Base-by-base conservation (phyloP, 2,113 vertebrate genomes). In the Nothobranchius kuhntae region DNA sequence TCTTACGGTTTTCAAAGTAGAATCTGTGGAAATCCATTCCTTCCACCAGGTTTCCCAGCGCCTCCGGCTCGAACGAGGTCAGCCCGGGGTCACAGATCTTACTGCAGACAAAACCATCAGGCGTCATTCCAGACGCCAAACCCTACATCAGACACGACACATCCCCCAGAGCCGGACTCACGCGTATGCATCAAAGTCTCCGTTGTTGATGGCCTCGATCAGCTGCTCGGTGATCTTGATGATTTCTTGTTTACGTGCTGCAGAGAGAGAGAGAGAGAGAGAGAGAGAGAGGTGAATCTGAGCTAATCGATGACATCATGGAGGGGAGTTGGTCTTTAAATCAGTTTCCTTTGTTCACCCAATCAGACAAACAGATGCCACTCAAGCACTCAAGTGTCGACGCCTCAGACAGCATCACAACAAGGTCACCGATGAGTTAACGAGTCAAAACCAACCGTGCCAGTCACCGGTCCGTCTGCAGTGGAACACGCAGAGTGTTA, bases 21-120 rank as follows among this genome's bases (percentile, higher is more conserved):
- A 99, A 99, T 87, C 95, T 94, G 90, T 99, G 97, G 89, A 99
- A 99, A 72, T 99, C 97, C 96, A 99, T 98, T 30, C 97, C 97
- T 86, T 98, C 97, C 2, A 99, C 97, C 72, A 99, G 89, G 91
- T 99, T 98, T 53, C 96, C 96, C 70, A 99, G 83, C 0, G 97
- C 96, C 92, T 99, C 96, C 0, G 97, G 97, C 83, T 99, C 96
- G 81, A 98, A 98, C 0, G 96, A 98, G 62, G 97, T 98, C 89
- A 99, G 91, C 68, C 96, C 96, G 7, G 96, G 95, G 84, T 98
- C 96, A 36, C 97, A 99, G 88, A 98, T 97, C 89, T 98, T 99
- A 86, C 97, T 94, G 85, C 9, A 21, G 21, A 72, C 44, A 17
- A 52, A 52, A 46, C 6, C 0, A 8, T 9, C 11, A 0, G 1